Evolutionary conservation across 2,888 invertebrate species (phyloP).

Genomic region (Itoplectis maculator): DNA sequence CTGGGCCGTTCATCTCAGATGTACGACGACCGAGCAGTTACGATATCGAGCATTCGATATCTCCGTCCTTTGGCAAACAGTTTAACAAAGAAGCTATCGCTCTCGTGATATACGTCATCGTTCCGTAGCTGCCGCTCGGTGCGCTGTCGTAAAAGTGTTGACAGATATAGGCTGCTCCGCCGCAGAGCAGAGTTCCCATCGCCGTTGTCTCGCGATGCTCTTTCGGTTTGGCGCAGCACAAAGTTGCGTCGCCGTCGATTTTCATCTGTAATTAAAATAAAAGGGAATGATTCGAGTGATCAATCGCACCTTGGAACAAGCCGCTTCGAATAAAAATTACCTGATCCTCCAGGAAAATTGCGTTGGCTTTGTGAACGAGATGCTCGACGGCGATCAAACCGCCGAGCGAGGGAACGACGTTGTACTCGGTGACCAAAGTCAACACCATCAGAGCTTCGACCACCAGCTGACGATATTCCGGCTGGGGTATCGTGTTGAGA

Average conservation of each 20-base stretch:
- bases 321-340: too few species aligned
- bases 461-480: constrained; percentile 98
- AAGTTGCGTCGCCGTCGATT: constrained; percentile 95
- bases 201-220: constrained; percentile 87
- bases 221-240: constrained; percentile 95
- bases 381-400: constrained; percentile 95
- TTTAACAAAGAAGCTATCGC: constrained; percentile 92
- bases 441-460: constrained; percentile 99
- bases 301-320: too few species aligned
- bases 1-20: neutral
- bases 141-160: constrained; percentile 99
- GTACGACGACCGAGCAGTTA: constrained; percentile 65
- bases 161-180: constrained; percentile 97
- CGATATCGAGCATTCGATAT: constrained; percentile 92
- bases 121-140: constrained; percentile 98
- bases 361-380: constrained; percentile 97
- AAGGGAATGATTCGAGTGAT: neutral
- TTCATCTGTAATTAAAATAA: constrained; percentile 87
- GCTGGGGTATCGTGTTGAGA: constrained; percentile 98
- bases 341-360: constrained; percentile 98
- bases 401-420: constrained; percentile 91
- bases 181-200: constrained; percentile 91
- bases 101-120: constrained; percentile 97
- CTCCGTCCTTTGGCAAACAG: constrained; percentile 91
- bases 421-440: constrained; percentile 95